Conservation (phyloP, 2,888 invertebrate genomes). For the Cerceris rybyensis region DNA sequence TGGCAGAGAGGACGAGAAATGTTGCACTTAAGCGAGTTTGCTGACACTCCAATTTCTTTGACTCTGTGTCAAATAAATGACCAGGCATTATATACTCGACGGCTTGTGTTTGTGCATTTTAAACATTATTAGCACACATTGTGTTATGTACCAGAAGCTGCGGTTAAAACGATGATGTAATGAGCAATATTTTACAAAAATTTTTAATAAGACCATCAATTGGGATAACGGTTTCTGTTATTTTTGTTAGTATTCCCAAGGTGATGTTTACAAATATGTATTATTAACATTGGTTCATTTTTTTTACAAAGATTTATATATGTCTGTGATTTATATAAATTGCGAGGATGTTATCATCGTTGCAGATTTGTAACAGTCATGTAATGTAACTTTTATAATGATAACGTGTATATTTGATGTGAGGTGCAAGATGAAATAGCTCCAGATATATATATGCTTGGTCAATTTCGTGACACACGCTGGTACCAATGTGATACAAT, state of each 20-base stretch:
- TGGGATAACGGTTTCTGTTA: too few relatives aligned
- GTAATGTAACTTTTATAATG: too few relatives aligned
- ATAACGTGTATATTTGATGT: too few relatives aligned
- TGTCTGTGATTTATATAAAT: too few relatives aligned
- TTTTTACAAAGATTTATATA: too few relatives aligned
- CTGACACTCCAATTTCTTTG: slow-evolving; percentile 23
- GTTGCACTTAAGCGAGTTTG: slow-evolving; percentile 33
- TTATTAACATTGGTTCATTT: too few relatives aligned
- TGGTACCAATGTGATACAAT: not conserved
- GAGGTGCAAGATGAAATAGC: not conserved
- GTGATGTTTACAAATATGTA: too few relatives aligned
- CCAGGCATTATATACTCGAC: slow-evolving; percentile 5
- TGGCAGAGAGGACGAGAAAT: slow-evolving; percentile 25
- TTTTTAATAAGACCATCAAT: too few relatives aligned
- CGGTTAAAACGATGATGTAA: not conserved
- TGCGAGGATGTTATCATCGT: too few relatives aligned
- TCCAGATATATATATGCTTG: not conserved
- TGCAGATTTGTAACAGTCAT: too few relatives aligned
- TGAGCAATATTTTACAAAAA: not conserved
- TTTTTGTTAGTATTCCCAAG: too few relatives aligned
- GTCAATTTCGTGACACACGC: slow-evolving; percentile 6
- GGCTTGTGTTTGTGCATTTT: not conserved
- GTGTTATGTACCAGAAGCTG: not conserved
- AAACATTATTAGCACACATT: not conserved
- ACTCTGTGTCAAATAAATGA: slow-evolving; percentile 8